Conservation (phyloP, 37 sponge, comb jelly and placozoan genomes). For the Tethya wilhelma region DNA sequence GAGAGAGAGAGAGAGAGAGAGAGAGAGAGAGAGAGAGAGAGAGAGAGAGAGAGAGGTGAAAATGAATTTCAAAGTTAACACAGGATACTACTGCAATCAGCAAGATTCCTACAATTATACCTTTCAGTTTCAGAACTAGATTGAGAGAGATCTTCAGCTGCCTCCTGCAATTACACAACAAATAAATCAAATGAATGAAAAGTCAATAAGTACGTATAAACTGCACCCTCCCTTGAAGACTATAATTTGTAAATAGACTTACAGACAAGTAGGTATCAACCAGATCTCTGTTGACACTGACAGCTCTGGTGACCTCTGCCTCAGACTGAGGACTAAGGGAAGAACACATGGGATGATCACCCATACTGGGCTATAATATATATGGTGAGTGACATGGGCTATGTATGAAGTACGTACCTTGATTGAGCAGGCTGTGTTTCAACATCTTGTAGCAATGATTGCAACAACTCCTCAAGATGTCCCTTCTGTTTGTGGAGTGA, state of each 20-base stretch:
- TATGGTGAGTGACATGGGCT: background rate
- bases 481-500: background rate
- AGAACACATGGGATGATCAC: no score
- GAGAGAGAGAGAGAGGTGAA: background rate
- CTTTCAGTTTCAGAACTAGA: slow-evolving; percentile 5
- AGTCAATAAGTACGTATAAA: no score
- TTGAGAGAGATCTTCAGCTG: slow-evolving; percentile 5
- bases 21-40: slow-evolving; percentile 7
- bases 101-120: no score
- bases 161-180: background rate
- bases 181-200: no score
- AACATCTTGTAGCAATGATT: slow-evolving; percentile 12
- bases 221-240: no score
- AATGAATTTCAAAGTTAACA: background rate
- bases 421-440: slow-evolving; percentile 4
- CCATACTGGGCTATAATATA: background rate
- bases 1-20: slow-evolving; percentile 46
- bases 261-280: background rate
- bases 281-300: background rate
- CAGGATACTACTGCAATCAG: no score
- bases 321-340: no score
- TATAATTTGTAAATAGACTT: background rate
- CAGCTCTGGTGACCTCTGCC: no score
- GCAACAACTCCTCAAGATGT: slow-evolving; percentile 40
- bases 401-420: no score